These are phyloP conservation scores for Toxonevra muliebris DNA, from an alignment of 2,888 invertebrate species.

Conservation along the genomic window DNA sequence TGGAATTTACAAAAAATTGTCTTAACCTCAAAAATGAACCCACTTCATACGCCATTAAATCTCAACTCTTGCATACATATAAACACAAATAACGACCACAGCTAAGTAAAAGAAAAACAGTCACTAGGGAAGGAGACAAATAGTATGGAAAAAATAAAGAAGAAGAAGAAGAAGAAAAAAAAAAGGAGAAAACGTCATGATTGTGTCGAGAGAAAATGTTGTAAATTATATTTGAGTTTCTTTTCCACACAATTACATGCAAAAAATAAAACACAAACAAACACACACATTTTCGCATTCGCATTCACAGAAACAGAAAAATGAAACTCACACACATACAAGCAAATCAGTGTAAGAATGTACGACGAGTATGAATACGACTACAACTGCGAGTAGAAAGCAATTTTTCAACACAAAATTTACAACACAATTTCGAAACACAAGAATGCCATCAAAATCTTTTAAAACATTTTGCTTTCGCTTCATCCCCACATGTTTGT, in stretches of 20 bases:
- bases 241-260: conserved; percentile 56
- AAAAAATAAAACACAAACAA: conserved; percentile 20
- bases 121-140: too few relatives aligned
- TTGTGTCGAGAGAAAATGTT: conserved; percentile 4
- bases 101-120: too few relatives aligned
- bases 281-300: too few relatives aligned
- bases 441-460: too few relatives aligned
- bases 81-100: background rate
- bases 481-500: background rate
- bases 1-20: conserved; percentile 17
- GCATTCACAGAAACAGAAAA: too few relatives aligned
- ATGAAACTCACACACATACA: conserved; percentile 7
- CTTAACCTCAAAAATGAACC: conserved; percentile 35
- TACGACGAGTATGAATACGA: background rate
- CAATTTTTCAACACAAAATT: too few relatives aligned
- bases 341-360: conserved; percentile 25
- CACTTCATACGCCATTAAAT: conserved; percentile 38
- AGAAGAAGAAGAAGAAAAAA: too few relatives aligned
- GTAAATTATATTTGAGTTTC: conserved; percentile 35
- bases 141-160: too few relatives aligned
- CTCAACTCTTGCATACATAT: conserved; percentile 16
- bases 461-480: too few relatives aligned
- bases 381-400: too few relatives aligned
- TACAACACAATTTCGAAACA: too few relatives aligned
- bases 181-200: conserved; percentile 12